These are phyloP conservation scores for Dichetophora obliterata DNA, from an alignment of 2,888 invertebrate species.

Conservation along the genomic window DNA sequence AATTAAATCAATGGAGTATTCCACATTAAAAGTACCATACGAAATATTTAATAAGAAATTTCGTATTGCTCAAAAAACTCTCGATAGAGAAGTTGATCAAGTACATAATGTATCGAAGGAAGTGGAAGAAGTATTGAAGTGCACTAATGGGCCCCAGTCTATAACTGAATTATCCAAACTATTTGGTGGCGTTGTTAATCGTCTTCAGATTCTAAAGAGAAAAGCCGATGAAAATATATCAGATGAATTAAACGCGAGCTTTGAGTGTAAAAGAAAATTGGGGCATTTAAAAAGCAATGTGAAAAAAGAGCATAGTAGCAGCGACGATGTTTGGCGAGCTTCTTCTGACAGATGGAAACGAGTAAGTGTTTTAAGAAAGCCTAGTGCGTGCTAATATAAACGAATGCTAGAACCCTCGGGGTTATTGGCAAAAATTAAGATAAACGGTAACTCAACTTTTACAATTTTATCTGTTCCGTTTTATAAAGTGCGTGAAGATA, in stretches of 20 bases:
- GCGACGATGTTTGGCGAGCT: slow-evolving; percentile 64
- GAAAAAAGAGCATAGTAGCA: slow-evolving; percentile 57
- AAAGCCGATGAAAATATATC: slow-evolving; percentile 95
- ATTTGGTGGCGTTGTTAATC: slow-evolving; percentile 90
- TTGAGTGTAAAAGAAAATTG: slow-evolving; percentile 90
- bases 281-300: slow-evolving; percentile 82
- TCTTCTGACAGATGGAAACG: slow-evolving; percentile 68
- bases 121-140: slow-evolving; percentile 71
- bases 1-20: slow-evolving; percentile 94
- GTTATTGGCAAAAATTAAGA: no score
- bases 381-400: background rate
- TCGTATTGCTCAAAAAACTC: slow-evolving; percentile 91
- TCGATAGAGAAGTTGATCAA: slow-evolving; percentile 93
- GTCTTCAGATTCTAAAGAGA: slow-evolving; percentile 88
- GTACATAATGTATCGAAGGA: slow-evolving; percentile 83
- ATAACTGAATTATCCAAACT: slow-evolving; percentile 82
- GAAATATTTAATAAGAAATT: slow-evolving; percentile 98
- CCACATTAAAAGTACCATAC: slow-evolving; percentile 97
- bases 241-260: slow-evolving; percentile 91
- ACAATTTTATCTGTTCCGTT: no score
- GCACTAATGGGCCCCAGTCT: slow-evolving; percentile 66
- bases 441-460: no score
- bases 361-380: slow-evolving; percentile 47
- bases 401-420: no score
- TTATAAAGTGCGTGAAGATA: no score